A percentile compares a stretch with the other conserved stretches of the same genome.
These are phyloP conservation scores for Hypolimnas misippus DNA, from an alignment of 2,888 invertebrate genomes.

Conservation along the genomic window DNA sequence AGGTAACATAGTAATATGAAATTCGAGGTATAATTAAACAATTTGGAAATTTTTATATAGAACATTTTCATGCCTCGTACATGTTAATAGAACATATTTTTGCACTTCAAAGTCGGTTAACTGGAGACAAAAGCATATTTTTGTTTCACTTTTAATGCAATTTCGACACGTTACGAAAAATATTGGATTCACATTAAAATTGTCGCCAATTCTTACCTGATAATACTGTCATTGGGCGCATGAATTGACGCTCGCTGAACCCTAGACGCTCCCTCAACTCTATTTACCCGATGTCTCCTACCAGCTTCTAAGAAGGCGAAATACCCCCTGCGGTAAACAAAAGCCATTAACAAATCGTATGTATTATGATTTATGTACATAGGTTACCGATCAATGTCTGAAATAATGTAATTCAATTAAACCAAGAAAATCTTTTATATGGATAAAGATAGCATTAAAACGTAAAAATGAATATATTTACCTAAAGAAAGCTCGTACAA, in stretches of 20 bases:
- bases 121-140: slow-evolving; percentile 33
- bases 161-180: slow-evolving; percentile 43
- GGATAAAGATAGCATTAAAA: too few relatives aligned
- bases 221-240: slow-evolving; percentile 88
- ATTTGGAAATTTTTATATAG: slow-evolving; percentile 16
- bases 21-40: slow-evolving; percentile 16
- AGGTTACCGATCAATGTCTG: too few relatives aligned
- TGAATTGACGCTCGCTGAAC: slow-evolving; percentile 85
- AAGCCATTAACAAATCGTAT: too few relatives aligned
- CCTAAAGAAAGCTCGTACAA: slow-evolving; percentile 94
- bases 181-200: slow-evolving; percentile 27
- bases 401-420: too few relatives aligned
- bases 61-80: slow-evolving; percentile 33
- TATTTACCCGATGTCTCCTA: slow-evolving; percentile 86
- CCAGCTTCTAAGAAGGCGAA: slow-evolving; percentile 95
- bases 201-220: slow-evolving; percentile 75
- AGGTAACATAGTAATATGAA: slow-evolving; percentile 16
- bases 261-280: slow-evolving; percentile 83
- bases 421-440: too few relatives aligned
- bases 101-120: slow-evolving; percentile 44
- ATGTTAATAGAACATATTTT: slow-evolving; percentile 33
- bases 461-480: too few relatives aligned
- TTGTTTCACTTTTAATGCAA: slow-evolving; percentile 39
- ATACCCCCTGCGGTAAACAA: slow-evolving; percentile 86
- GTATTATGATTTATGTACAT: too few relatives aligned